These are phyloP conservation scores for Brotula barbata DNA, from an alignment of 2,797 vertebrate genomes.

Conservation along the genomic window DNA sequence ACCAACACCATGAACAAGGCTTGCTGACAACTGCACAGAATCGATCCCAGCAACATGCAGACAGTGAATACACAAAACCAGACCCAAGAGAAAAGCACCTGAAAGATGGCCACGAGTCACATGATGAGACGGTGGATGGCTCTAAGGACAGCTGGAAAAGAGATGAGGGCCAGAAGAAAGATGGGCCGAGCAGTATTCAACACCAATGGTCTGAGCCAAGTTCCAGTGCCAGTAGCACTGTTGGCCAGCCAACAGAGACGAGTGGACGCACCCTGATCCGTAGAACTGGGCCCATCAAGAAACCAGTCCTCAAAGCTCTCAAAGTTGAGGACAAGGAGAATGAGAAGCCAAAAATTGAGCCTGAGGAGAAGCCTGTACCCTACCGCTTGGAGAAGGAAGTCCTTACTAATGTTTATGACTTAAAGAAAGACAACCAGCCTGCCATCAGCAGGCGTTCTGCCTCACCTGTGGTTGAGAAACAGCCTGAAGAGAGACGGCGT, in stretches of 20 bases:
- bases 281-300: constrained; percentile 95
- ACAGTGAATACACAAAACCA: constrained; percentile 80
- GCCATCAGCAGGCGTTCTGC: constrained; percentile 66
- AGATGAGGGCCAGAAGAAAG: constrained; percentile 80
- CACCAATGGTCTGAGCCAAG: constrained; percentile 82
- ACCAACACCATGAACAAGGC: constrained; percentile 81
- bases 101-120: constrained; percentile 77
- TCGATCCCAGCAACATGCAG: constrained; percentile 72
- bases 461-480: constrained; percentile 82
- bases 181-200: constrained; percentile 63
- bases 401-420: constrained; percentile 82
- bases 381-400: constrained; percentile 84
- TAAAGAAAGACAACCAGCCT: constrained; percentile 82
- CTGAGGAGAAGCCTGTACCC: constrained; percentile 83
- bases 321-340: constrained; percentile 98
- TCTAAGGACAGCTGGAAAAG: constrained; percentile 88
- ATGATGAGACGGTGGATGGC: constrained; percentile 60
- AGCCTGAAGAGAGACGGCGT: constrained; percentile 64
- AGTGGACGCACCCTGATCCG: constrained; percentile 81
- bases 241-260: constrained; percentile 83
- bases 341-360: constrained; percentile 89
- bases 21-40: constrained; percentile 71
- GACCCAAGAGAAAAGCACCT: constrained; percentile 81
- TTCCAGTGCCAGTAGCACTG: constrained; percentile 73
- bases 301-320: constrained; percentile 95